Evolutionary conservation across 2,888 invertebrate species (phyloP).

Genomic region (Leistus spinibarbis): DNA sequence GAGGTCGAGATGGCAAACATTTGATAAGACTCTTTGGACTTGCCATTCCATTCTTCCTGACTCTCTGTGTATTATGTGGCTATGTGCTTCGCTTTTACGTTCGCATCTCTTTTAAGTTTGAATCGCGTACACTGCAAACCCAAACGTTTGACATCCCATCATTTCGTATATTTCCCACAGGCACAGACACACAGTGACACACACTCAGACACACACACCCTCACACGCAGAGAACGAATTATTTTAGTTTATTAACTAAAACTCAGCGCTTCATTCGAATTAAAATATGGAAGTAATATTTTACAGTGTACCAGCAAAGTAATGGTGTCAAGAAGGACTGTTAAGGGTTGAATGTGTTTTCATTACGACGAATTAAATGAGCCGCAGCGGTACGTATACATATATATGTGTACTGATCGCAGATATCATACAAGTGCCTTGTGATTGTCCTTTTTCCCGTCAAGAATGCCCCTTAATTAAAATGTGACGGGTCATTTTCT

Average conservation of each 20-base stretch:
- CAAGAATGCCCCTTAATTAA: constrained; percentile 27
- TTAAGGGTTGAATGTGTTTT: background rate
- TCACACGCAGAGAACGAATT: too few species aligned
- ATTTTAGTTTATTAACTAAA: too few species aligned
- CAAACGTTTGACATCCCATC: background rate
- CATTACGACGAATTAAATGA: constrained; percentile 1
- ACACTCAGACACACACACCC: too few species aligned
- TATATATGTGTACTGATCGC: constrained; percentile 28
- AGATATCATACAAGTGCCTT: constrained; percentile 8
- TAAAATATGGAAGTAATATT: background rate
- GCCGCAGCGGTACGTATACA: background rate
- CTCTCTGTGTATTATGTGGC: background rate
- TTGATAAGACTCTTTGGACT: constrained; percentile 32
- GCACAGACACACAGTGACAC: too few species aligned
- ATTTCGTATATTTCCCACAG: background rate
- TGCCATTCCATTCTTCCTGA: background rate
- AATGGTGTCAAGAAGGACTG: background rate
- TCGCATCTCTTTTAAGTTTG: background rate
- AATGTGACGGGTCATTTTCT: constrained; percentile 35
- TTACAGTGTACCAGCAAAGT: background rate
- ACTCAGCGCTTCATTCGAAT: too few species aligned
- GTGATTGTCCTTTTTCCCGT: constrained; percentile 27
- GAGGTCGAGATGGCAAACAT: constrained; percentile 37
- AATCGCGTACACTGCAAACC: background rate
- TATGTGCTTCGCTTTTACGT: background rate